Evolutionary conservation across 2,797 vertebrate species (phyloP), one percentile per base, ranked within the genome.

Genomic region (Ciconia nigra): DNA sequence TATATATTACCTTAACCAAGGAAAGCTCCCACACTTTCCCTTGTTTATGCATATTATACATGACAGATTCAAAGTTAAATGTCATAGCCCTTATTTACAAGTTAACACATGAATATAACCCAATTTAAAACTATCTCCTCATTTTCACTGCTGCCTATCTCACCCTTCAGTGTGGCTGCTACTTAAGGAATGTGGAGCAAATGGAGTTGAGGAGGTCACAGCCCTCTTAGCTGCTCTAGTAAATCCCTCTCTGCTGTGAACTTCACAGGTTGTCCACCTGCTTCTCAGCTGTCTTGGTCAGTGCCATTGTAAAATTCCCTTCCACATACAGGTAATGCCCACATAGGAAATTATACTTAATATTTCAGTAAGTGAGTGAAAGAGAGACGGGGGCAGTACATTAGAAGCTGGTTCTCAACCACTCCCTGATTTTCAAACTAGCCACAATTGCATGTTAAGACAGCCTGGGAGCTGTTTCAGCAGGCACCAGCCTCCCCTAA

Each of bases 381-480:
- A 52, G 74, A 55, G 76, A 54, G 33, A 74, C 67, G 78, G 78
- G 90, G 80, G 63, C 70, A 82, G 67, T 35, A 52, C n/a, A 7
- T 67, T 31, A 80, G 33, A 72, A 65, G 67, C 66, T 67, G 74
- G 24, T 92, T 87, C 54, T 81, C 67, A 71, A 82, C 73, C 86
- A 44, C 91, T 97, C 95, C 96, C 82, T 80, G 83, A 55, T 80
- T 94, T 87, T 77, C 37, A 63, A 4, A 10, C 63, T 93, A 85
- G 94, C 89, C 94, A 73, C 86, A 52, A 9, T 1, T 41, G 79
- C 90, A 37, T 14, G 81, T 31, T 77, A 46, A 70, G 70, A 12
- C 89, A 82, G 70, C 66, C 25, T 55, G 78, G 90, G 94, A 96
- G 93, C 88, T 94, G 93, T 89, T 89, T n/a, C 33, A 78, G 92